Conservation (phyloP, 2,113 vertebrate species). For the Peromyscus polionotus region DNA sequence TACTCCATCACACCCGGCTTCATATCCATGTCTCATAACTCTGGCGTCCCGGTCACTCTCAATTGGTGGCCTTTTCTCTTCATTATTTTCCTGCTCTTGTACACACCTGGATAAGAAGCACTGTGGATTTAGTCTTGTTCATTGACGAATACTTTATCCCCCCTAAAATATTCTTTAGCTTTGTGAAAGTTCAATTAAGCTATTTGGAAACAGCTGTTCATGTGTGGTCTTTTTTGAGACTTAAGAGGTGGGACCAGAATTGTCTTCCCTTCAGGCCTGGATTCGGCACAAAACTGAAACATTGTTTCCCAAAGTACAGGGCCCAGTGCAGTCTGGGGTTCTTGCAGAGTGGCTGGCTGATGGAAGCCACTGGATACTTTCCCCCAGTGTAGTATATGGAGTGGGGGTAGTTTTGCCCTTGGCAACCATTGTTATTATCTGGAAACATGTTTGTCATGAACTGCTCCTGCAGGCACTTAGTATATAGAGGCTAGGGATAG, state of each 20-base stretch:
- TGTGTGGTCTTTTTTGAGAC: constrained; percentile 30
- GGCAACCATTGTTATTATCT: not conserved
- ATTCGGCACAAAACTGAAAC: not conserved
- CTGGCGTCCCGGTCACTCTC: not conserved
- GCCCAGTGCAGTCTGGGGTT: not conserved
- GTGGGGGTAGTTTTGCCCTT: not conserved
- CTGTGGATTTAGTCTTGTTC: not conserved
- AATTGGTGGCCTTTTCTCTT: not conserved
- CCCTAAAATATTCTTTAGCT: not conserved
- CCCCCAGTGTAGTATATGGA: not conserved
- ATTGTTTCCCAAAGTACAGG: not conserved
- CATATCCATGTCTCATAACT: not conserved
- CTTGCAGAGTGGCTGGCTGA: not conserved
- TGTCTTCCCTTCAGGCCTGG: constrained; percentile 24
- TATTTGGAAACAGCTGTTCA: not conserved
- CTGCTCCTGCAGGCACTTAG: not conserved
- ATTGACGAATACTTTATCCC: not conserved
- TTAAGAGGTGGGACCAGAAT: not conserved
- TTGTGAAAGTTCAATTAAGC: not conserved
- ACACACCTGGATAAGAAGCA: not conserved
- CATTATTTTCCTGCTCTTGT: not conserved
- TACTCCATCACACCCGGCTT: not conserved
- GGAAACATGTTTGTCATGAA: not conserved
- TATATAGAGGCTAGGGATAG: not conserved
- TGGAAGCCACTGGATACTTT: not conserved